phyloP scores from a whole-genome alignment of 35 echinoderm and acorn worm genomes.

The Patiria miniata region DNA sequence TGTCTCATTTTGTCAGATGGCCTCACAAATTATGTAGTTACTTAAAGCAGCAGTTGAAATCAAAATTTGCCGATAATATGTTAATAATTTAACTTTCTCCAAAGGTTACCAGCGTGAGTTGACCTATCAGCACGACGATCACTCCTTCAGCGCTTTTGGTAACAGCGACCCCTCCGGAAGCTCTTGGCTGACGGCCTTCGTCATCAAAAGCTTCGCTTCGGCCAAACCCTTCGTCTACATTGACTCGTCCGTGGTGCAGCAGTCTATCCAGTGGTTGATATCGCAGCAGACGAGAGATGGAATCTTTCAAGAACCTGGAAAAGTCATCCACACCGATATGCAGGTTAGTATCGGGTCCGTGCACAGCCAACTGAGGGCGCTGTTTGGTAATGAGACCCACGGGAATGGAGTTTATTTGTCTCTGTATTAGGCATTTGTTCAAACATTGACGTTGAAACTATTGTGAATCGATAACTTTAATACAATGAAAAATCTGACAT shows the following conservation, averaged over 20 bases:
- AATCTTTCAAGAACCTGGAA: conserved; percentile 53
- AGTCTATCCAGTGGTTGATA: conserved; percentile 40
- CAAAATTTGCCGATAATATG: background rate
- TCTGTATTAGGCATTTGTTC: no score
- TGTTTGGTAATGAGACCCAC: no score
- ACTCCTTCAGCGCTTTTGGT: conserved; percentile 93
- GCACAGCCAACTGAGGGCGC: background rate
- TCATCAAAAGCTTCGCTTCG: conserved; percentile 75
- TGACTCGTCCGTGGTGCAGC: conserved; percentile 41
- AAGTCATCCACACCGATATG: conserved; percentile 51
- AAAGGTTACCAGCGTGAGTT: conserved; percentile 89
- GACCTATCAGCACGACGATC: conserved; percentile 72
- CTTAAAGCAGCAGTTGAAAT: background rate
- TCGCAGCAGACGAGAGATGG: conserved; percentile 46
- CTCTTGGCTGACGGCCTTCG: conserved; percentile 94
- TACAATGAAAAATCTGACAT: no score
- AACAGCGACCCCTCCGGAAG: conserved; percentile 70
- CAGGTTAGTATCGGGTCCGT: conserved; percentile 22
- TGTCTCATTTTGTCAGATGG: no score
- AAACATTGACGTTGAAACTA: no score
- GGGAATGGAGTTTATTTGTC: no score
- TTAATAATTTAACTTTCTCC: background rate
- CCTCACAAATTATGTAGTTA: no score
- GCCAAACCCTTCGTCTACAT: conserved; percentile 73
- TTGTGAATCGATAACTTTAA: no score